Evolutionary conservation across 1,140 invertebrate species (phyloP), one percentile per base, ranked within the genome.

Genomic region (Adoxophyes honmai): DNA sequence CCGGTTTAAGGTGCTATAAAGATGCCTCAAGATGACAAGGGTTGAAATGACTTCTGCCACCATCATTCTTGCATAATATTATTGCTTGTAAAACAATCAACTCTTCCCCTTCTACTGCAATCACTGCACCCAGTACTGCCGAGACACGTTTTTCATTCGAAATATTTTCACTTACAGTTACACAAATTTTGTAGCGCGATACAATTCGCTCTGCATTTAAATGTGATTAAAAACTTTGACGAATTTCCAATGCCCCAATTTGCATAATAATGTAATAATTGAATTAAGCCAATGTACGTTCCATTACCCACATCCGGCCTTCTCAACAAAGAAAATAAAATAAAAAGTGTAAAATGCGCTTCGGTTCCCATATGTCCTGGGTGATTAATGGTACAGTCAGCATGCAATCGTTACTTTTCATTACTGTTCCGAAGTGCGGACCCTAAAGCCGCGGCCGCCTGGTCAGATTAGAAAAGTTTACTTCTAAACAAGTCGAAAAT

Each of bases 331-430:
- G 39, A 57, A 48, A 57, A 44, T 42, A 57, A 48, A 57, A 44
- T 42, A 48, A 57, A 42, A 48, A 48, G 16, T 48, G 42, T 48
- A 48, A 48, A 48, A 48, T 48, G 42, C 42, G 39, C 55, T 34
- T 55, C 53, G 15, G 16, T 37, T 13, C n/a, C 55, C 33, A 38
- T 44, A 42, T 60, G 55, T 62, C 59, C 51, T 11, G 55, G 51
- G 65, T 88, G 85, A 88, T 86, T 83, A 86, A 88, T 85, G 80
- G 81, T 56, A 62, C 69, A 81, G 73, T 80, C 71, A 65, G 72
- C 80, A 83, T 82, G 78, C 77, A 81, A 85, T 84, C 85, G 85
- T 88, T 88, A 84, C 78, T 88, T 88, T 86, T 84, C 83, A 88
- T 88, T 88, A 88, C 79, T 75, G 79, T 73, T 78, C 64, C 75